Evolutionary conservation across 1,140 invertebrate species (phyloP).

Genomic region (Drosophila lacertosa): DNA sequence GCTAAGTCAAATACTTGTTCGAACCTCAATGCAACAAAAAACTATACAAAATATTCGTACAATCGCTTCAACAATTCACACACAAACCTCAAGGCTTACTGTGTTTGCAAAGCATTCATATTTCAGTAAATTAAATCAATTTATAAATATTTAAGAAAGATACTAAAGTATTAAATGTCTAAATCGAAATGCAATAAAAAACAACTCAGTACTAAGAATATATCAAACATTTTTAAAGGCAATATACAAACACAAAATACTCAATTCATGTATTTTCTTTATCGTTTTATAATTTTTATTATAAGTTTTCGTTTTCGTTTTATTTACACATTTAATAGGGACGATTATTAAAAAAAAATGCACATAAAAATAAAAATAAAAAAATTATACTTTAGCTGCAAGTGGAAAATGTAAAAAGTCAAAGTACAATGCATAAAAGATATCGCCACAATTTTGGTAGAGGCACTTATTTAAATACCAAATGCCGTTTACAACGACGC

Average conservation of each 20-base stretch:
- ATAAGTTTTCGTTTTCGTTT: constrained; percentile 32
- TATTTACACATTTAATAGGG: constrained; percentile 46
- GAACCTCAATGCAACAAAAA: constrained; percentile 29
- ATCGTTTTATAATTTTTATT: constrained; percentile 40
- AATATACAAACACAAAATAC: constrained; percentile 48
- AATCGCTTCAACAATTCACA: neutral
- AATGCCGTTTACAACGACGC: constrained; percentile 40
- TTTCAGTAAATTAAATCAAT: neutral
- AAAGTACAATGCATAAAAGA: constrained; percentile 31
- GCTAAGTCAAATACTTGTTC: constrained; percentile 18
- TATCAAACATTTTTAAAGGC: too few species aligned
- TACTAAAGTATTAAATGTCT: too few species aligned
- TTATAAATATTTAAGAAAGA: constrained; percentile 23
- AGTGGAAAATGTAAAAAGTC: constrained; percentile 29
- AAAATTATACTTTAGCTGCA: constrained; percentile 17
- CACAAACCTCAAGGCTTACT: constrained; percentile 15
- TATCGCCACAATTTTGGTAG: constrained; percentile 30
- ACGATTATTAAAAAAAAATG: constrained; percentile 17
- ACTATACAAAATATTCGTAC: neutral
- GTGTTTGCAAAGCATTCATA: neutral
- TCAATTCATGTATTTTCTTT: constrained; percentile 1
- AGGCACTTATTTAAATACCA: constrained; percentile 16
- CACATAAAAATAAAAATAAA: constrained; percentile 10
- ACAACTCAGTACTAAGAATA: too few species aligned
- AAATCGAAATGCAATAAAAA: too few species aligned